phyloP scores from a whole-genome alignment of 2,113 vertebrate species.

The Oreochromis spilurus region DNA sequence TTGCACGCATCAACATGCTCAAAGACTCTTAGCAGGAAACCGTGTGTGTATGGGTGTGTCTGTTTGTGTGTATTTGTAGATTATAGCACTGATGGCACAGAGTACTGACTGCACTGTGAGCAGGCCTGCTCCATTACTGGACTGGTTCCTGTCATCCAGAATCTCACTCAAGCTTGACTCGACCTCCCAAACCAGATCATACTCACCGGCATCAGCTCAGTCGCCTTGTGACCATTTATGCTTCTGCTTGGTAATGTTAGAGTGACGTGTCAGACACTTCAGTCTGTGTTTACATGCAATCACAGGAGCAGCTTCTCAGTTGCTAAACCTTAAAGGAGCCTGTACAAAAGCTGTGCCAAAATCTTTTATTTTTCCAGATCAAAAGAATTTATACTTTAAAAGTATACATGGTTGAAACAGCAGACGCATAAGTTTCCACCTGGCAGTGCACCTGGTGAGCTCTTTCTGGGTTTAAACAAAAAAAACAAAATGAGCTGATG shows the following conservation, averaged over 20 bases:
- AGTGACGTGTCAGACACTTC: neutral
- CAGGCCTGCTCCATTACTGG: neutral
- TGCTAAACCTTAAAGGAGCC: neutral
- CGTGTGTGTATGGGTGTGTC: neutral
- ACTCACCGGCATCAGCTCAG: neutral
- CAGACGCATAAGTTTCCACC: neutral
- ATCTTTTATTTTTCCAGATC: neutral
- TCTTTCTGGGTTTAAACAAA: neutral
- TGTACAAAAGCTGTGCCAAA: neutral
- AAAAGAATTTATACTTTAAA: neutral
- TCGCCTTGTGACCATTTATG: neutral
- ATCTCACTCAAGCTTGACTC: neutral
- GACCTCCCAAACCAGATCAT: neutral
- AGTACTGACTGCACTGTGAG: slow-evolving; percentile 34
- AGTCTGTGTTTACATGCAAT: neutral
- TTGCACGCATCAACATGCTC: slow-evolving; percentile 93
- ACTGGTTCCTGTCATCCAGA: neutral
- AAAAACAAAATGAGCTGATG: neutral
- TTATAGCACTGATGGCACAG: slow-evolving; percentile 34
- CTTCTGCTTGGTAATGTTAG: neutral
- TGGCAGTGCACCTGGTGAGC: neutral
- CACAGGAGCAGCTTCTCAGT: neutral
- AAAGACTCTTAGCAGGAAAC: slow-evolving; percentile 89
- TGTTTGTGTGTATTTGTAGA: neutral
- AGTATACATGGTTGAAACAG: neutral